Evolutionary conservation across 1,140 invertebrate genomes (phyloP).

Genomic region (Hycleus cichorii): DNA sequence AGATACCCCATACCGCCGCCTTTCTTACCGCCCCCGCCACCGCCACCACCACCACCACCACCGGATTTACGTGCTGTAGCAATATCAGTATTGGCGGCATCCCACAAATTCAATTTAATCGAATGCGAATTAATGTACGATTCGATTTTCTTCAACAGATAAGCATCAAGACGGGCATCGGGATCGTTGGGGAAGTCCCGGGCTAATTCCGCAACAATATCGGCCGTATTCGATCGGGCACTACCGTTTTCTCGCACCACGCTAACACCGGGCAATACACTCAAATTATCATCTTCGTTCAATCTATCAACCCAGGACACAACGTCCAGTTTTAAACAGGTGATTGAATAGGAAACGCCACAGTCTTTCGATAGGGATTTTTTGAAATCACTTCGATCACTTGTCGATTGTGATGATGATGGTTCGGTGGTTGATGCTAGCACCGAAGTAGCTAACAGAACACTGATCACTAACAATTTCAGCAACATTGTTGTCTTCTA

Average conservation of each 20-base stretch:
- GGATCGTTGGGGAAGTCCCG: constrained; percentile 66
- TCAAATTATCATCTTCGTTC: constrained; percentile 53
- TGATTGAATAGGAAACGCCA: constrained; percentile 60
- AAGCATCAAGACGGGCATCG: constrained; percentile 68
- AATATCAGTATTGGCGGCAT: constrained; percentile 48
- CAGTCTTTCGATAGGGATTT: constrained; percentile 53
- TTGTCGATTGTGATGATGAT: constrained; percentile 1
- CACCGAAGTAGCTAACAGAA: background rate
- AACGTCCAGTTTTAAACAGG: constrained; percentile 71
- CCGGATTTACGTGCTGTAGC: constrained; percentile 39
- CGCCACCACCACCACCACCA: constrained; percentile 44
- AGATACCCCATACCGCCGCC: constrained; percentile 52
- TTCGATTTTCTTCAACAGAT: constrained; percentile 60
- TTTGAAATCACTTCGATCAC: constrained; percentile 31
- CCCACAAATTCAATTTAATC: constrained; percentile 63
- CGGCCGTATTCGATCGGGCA: constrained; percentile 49
- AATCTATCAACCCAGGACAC: constrained; percentile 66
- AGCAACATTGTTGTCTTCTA: background rate
- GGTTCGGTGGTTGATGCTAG: background rate
- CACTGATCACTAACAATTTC: background rate
- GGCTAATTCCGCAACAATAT: constrained; percentile 63
- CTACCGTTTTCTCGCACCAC: constrained; percentile 57
- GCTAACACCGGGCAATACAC: constrained; percentile 61
- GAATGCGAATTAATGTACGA: constrained; percentile 65
- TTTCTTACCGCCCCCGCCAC: constrained; percentile 44